Conservation (phyloP, 2,797 vertebrate genomes). For the Sternotherus odoratus region DNA sequence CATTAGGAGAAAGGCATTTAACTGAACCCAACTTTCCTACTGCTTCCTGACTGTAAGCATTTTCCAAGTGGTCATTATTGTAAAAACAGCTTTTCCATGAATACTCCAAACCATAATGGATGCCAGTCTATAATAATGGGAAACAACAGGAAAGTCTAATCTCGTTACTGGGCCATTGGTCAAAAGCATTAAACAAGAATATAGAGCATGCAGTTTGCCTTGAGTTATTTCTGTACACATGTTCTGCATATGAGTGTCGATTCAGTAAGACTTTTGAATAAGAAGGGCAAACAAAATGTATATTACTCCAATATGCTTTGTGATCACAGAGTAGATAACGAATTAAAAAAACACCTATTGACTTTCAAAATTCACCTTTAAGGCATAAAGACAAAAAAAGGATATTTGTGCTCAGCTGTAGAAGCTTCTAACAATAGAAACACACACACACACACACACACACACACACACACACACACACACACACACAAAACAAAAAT, state of each 20-base stretch:
- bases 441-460: too few species aligned
- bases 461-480: too few species aligned
- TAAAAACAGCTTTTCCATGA: slow-evolving; percentile 49
- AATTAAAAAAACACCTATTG: slow-evolving; percentile 28
- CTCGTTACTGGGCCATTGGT: slow-evolving; percentile 23
- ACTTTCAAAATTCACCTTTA: background rate
- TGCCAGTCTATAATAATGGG: background rate
- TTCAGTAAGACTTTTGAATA: background rate
- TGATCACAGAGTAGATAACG: background rate
- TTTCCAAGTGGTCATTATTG: slow-evolving; percentile 34
- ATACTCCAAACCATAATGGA: background rate
- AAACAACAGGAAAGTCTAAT: slow-evolving; percentile 43
- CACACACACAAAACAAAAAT: too few species aligned
- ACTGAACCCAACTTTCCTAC: slow-evolving; percentile 13
- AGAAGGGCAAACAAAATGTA: slow-evolving; percentile 7
- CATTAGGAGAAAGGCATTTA: background rate
- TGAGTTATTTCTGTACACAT: slow-evolving; percentile 40
- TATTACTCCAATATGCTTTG: slow-evolving; percentile 11
- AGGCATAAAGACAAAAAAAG: slow-evolving; percentile 47
- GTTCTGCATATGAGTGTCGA: background rate
- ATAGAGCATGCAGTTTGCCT: slow-evolving; percentile 48
- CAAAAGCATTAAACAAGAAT: slow-evolving; percentile 61
- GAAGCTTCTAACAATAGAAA: slow-evolving; percentile 16
- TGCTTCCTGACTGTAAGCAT: slow-evolving; percentile 33
- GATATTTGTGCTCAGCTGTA: slow-evolving; percentile 28